Conservation (phyloP, 2,888 invertebrate species). For the Brachypalpus laphriformis region DNA sequence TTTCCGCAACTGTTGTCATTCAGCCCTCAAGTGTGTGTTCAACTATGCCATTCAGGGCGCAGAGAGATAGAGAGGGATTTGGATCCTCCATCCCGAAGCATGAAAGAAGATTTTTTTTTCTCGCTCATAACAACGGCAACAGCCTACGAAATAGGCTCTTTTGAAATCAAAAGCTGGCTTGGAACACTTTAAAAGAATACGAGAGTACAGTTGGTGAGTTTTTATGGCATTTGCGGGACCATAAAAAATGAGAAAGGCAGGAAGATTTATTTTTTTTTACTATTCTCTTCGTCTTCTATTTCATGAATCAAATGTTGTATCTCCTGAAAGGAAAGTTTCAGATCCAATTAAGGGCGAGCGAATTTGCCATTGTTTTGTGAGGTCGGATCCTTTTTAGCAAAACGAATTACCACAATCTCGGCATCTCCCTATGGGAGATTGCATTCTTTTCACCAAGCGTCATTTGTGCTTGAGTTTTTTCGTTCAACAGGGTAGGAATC, state of each 20-base stretch:
- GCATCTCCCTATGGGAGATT: constrained; percentile 28
- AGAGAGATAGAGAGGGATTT: constrained; percentile 23
- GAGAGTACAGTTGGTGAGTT: constrained; percentile 31
- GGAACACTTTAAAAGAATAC: constrained; percentile 63
- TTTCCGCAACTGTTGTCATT: constrained; percentile 71
- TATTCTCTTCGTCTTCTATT: constrained; percentile 27
- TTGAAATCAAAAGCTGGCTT: constrained; percentile 50
- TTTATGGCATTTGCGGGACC: constrained; percentile 44
- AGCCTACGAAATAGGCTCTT: constrained; percentile 54
- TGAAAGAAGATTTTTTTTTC: constrained; percentile 40
- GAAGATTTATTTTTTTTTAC: constrained; percentile 28
- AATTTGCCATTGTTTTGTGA: constrained; percentile 29
- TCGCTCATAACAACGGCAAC: constrained; percentile 52
- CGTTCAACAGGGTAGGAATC: neutral
- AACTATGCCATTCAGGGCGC: constrained; percentile 59
- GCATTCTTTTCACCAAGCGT: constrained; percentile 29
- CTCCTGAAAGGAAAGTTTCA: constrained; percentile 53
- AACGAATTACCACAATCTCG: constrained; percentile 25
- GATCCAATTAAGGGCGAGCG: constrained; percentile 63
- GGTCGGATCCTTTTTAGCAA: constrained; percentile 5
- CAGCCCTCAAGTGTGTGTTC: constrained; percentile 69
- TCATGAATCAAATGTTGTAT: constrained; percentile 68
- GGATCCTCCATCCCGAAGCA: constrained; percentile 32
- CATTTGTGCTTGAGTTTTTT: neutral
- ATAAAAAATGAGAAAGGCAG: constrained; percentile 44